A percentile compares a stretch with the other conserved stretches of the same genome.
These are phyloP conservation scores for Pocillopora grandis DNA, from an alignment of 92 coral and sea anemone genomes.

Conservation along the genomic window DNA sequence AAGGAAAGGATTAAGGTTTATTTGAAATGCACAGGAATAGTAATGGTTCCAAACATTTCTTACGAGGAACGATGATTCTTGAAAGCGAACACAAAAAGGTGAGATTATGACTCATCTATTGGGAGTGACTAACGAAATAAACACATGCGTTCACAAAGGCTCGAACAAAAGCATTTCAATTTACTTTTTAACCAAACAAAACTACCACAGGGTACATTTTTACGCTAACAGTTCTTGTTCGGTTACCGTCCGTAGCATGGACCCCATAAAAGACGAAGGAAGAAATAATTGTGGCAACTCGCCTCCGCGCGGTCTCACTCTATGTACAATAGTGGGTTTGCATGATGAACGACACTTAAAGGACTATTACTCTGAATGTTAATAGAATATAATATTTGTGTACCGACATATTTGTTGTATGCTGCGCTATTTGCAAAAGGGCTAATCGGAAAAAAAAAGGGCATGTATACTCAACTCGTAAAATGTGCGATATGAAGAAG, in stretches of 20 bases:
- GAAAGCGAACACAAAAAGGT: slow-evolving; percentile 37
- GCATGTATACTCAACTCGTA: not conserved
- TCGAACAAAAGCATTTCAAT: slow-evolving; percentile 51
- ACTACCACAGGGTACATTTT: slow-evolving; percentile 41
- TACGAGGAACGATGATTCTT: slow-evolving; percentile 13
- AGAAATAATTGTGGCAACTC: slow-evolving; percentile 2
- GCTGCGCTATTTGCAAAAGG: slow-evolving; percentile 31
- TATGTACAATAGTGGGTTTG: not conserved
- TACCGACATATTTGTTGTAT: slow-evolving; percentile 20
- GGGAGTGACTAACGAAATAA: slow-evolving; percentile 36
- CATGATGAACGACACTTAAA: slow-evolving; percentile 9
- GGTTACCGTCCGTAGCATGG: slow-evolving; percentile 18
- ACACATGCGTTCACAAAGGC: slow-evolving; percentile 74
- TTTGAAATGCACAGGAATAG: not conserved
- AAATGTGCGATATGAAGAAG: slow-evolving; percentile 8
- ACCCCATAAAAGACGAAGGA: not conserved
- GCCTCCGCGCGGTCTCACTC: slow-evolving; percentile 7
- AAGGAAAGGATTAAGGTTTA: not conserved
- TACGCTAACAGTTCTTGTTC: slow-evolving; percentile 26
- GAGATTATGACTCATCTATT: slow-evolving; percentile 33
- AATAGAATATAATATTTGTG: slow-evolving; percentile 37
- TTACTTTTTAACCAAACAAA: slow-evolving; percentile 53
- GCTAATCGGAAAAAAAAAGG: slow-evolving; percentile 14
- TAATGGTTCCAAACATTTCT: not conserved
- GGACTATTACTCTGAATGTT: slow-evolving; percentile 28